Evolutionary conservation across 2,797 vertebrate species (phyloP).

Genomic region (Leptodactylus fallax): DNA sequence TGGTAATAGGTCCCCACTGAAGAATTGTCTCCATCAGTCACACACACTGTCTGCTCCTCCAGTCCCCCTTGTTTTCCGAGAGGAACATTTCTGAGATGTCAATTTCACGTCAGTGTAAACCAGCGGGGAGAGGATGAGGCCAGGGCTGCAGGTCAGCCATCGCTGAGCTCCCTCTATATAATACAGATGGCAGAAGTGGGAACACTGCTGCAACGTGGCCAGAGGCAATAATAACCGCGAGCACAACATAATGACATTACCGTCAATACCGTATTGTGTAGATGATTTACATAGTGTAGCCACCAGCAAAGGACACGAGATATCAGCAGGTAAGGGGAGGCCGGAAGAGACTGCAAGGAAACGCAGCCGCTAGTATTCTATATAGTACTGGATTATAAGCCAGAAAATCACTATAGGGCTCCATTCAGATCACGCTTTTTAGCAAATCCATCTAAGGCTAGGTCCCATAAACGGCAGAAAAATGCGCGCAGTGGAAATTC

Average conservation of each 20-base stretch:
- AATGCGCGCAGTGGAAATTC: too few relatives aligned
- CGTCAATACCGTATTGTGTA: neutral
- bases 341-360: neutral
- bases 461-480: too few relatives aligned
- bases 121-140: constrained; percentile 12
- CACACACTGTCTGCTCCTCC: constrained; percentile 5
- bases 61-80: constrained; percentile 16
- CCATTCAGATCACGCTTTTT: too few relatives aligned
- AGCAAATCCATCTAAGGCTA: too few relatives aligned
- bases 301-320: neutral
- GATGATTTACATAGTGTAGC: neutral
- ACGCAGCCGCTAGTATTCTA: neutral
- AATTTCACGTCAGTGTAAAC: constrained; percentile 37
- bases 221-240: neutral
- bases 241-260: neutral
- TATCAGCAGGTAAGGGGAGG: neutral
- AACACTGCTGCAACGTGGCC: neutral
- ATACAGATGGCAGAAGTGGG: neutral
- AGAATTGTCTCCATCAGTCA: constrained; percentile 30
- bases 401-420: neutral
- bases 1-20: constrained; percentile 45
- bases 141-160: neutral
- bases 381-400: neutral
- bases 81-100: constrained; percentile 19
- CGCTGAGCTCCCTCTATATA: neutral